These are phyloP conservation scores for Falcaria lacertinaria DNA, from an alignment of 2,888 invertebrate species.

Conservation along the genomic window DNA sequence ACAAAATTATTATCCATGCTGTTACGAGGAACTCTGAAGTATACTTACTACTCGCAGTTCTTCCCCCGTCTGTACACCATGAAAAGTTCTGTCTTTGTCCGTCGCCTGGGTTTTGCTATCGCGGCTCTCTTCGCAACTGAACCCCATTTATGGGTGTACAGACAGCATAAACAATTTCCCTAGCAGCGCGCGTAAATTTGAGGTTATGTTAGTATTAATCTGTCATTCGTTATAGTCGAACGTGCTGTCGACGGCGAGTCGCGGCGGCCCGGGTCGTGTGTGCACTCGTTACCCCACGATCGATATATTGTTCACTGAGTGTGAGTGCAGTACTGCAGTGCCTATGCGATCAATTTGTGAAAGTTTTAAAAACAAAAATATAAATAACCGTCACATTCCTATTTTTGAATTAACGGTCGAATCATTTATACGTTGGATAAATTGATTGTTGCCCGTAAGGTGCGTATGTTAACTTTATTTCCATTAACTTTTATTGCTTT, in stretches of 20 bases:
- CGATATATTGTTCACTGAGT: conserved; percentile 55
- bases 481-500: conserved; percentile 16
- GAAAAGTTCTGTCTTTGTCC: conserved; percentile 44
- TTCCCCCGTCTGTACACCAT: conserved; percentile 46
- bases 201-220: conserved; percentile 77
- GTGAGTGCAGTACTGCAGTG: conserved; percentile 48
- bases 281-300: conserved; percentile 53
- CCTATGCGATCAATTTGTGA: conserved; percentile 33
- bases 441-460: conserved; percentile 34
- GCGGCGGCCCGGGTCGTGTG: conserved; percentile 35
- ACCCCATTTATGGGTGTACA: conserved; percentile 65
- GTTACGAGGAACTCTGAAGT: conserved; percentile 16
- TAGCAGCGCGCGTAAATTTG: conserved; percentile 70
- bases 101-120: conserved; percentile 29
- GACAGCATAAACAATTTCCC: conserved; percentile 71
- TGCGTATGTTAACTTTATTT: conserved; percentile 20
- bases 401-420: conserved; percentile 41
- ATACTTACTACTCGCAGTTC: conserved; percentile 24
- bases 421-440: conserved; percentile 36
- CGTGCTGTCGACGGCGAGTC: conserved; percentile 34
- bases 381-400: conserved; percentile 33
- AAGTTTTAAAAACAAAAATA: conserved; percentile 24
- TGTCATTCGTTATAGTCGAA: conserved; percentile 59
- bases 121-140: conserved; percentile 51
- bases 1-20: conserved; percentile 3